Evolutionary conservation across 2,888 invertebrate genomes (phyloP).

Genomic region (Polymixis lichenea): DNA sequence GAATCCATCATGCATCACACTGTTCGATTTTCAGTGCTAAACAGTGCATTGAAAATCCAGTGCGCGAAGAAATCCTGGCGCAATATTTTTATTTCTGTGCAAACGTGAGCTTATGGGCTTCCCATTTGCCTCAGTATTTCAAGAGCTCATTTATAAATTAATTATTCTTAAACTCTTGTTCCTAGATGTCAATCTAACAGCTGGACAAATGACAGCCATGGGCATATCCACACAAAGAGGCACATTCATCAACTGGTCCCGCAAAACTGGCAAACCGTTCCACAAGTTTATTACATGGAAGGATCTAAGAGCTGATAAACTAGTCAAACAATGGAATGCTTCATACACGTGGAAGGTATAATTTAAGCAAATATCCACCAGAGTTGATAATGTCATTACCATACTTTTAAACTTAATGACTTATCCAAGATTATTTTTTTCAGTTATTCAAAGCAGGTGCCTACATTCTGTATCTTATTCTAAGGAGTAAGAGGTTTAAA

Average conservation of each 20-base stretch:
- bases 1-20: no score
- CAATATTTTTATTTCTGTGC: no score
- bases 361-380: conserved; percentile 25
- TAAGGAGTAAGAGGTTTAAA: conserved; percentile 94
- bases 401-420: not conserved
- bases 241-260: conserved; percentile 96
- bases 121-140: not conserved
- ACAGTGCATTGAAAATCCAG: no score
- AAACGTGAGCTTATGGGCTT: not conserved
- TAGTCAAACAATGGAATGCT: conserved; percentile 94
- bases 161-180: conserved; percentile 35
- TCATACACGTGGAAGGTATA: conserved; percentile 93
- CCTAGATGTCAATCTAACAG: conserved; percentile 93
- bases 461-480: conserved; percentile 93
- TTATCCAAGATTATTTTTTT: conserved; percentile 70
- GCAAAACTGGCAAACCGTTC: conserved; percentile 93
- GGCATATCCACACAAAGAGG: conserved; percentile 96
- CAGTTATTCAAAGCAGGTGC: conserved; percentile 92
- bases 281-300: conserved; percentile 98
- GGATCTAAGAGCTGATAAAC: conserved; percentile 93
- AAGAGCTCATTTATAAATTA: not conserved
- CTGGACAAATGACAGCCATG: conserved; percentile 93
- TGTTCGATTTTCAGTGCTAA: no score
- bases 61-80: no score
- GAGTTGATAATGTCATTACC: not conserved